Evolutionary conservation across 2,888 invertebrate species (phyloP).

Genomic region (Brachyptera risi): DNA sequence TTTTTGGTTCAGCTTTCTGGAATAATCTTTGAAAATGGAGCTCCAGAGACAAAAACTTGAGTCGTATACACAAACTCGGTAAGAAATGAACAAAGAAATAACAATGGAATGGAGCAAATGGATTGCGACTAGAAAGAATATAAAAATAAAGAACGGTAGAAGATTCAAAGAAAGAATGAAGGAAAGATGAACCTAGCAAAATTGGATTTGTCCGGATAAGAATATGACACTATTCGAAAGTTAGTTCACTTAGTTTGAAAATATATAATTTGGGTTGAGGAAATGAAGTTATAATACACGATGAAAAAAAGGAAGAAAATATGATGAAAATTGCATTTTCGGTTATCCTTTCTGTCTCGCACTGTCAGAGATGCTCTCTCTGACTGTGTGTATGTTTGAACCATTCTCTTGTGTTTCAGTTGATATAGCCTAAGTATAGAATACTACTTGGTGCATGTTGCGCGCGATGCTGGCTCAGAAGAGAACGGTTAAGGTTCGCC

Average conservation of each 20-base stretch:
- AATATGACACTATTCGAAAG: background rate
- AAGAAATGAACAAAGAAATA: background rate
- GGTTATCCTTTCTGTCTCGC: no score
- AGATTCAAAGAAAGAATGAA: background rate
- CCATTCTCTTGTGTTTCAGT: no score
- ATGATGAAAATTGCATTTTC: no score
- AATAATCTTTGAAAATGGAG: background rate
- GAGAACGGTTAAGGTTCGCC: no score
- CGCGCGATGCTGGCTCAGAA: no score
- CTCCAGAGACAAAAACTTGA: background rate
- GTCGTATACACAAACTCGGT: background rate
- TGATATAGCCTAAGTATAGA: no score
- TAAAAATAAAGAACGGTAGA: background rate
- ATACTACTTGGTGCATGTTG: no score
- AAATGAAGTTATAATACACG: no score
- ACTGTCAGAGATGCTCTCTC: no score
- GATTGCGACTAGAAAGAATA: background rate
- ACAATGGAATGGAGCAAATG: background rate
- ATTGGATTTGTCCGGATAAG: slow-evolving; percentile 2
- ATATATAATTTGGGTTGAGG: background rate
- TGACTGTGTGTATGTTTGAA: no score
- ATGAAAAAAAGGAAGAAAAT: no score
- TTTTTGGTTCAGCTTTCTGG: background rate
- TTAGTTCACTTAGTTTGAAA: background rate
- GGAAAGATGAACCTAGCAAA: slow-evolving; percentile 1